phyloP scores from a whole-genome alignment of 2,888 invertebrate species.

The Ormyrus labotus region DNA sequence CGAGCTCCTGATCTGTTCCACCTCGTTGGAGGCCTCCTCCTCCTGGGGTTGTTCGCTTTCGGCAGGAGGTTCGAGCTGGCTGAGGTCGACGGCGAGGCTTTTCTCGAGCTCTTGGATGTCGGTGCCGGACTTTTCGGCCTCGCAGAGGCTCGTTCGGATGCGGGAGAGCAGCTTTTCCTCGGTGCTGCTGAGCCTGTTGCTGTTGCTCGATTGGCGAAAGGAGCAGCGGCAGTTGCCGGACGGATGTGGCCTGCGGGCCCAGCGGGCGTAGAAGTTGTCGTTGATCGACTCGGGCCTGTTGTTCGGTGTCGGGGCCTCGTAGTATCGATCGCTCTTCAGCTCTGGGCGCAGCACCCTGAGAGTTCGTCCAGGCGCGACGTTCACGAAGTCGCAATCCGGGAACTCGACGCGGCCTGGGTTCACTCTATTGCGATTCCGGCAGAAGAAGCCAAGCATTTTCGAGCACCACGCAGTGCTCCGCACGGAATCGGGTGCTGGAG shows the following conservation, averaged over 20 bases:
- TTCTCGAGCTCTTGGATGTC: constrained; percentile 68
- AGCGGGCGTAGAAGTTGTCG: constrained; percentile 71
- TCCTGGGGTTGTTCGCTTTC: constrained; percentile 30
- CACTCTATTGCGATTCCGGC: constrained; percentile 64
- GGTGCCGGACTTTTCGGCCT: constrained; percentile 67
- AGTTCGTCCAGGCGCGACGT: constrained; percentile 68
- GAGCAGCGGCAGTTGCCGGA: constrained; percentile 72
- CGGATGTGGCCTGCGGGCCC: constrained; percentile 70
- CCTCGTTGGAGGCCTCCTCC: background rate
- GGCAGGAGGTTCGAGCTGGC: constrained; percentile 24
- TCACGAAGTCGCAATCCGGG: constrained; percentile 71
- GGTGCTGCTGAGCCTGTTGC: constrained; percentile 62
- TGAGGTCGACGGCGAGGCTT: constrained; percentile 64
- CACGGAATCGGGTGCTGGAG: too few species aligned
- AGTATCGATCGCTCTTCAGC: constrained; percentile 27
- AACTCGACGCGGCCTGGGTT: constrained; percentile 68
- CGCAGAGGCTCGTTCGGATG: constrained; percentile 70
- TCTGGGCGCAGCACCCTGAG: constrained; percentile 62
- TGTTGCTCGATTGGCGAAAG: constrained; percentile 65
- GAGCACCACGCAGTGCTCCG: constrained; percentile 63
- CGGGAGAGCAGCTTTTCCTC: constrained; percentile 68
- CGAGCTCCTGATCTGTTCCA: background rate
- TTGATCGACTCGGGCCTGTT: constrained; percentile 69
- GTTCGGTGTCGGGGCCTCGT: constrained; percentile 22
- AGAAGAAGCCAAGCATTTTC: constrained; percentile 66